Percentiles rank a stretch among this genome's conserved stretches.
These are phyloP conservation scores for Tipula confusa DNA, from an alignment of 2,888 invertebrate genomes.

Conservation along the genomic window DNA sequence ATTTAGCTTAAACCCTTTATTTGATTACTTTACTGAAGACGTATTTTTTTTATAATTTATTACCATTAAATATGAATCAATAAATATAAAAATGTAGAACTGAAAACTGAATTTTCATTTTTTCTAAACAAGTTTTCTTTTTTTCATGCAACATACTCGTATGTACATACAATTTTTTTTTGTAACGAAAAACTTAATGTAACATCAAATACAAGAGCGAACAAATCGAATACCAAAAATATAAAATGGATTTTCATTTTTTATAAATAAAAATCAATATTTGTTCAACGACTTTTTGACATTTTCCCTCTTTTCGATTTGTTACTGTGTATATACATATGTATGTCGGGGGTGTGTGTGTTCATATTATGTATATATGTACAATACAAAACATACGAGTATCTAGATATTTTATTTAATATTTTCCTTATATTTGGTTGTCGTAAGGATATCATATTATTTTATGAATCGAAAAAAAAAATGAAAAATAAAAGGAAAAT, in stretches of 20 bases:
- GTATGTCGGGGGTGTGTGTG: neutral
- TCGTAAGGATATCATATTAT: neutral
- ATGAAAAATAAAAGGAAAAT: neutral
- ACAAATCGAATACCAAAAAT: conserved; percentile 8
- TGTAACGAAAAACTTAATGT: neutral
- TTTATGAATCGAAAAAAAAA: neutral
- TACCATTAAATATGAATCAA: too few species aligned
- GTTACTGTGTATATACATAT: neutral
- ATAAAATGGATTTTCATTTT: neutral
- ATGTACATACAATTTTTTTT: too few species aligned
- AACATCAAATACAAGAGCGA: neutral
- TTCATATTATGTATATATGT: neutral
- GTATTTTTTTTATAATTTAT: too few species aligned
- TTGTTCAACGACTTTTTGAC: conserved; percentile 21
- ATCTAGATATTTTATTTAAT: too few species aligned
- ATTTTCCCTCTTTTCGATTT: neutral
- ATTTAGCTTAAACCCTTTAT: too few species aligned
- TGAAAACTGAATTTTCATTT: too few species aligned
- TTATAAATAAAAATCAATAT: conserved; percentile 4
- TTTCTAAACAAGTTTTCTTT: too few species aligned
- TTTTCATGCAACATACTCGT: too few species aligned
- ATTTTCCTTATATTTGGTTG: neutral
- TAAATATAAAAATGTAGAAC: too few species aligned
- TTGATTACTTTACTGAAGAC: too few species aligned
- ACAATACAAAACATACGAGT: too few species aligned